Conservation (phyloP, 2,888 invertebrate species). For the Trachelus iudaicus region DNA sequence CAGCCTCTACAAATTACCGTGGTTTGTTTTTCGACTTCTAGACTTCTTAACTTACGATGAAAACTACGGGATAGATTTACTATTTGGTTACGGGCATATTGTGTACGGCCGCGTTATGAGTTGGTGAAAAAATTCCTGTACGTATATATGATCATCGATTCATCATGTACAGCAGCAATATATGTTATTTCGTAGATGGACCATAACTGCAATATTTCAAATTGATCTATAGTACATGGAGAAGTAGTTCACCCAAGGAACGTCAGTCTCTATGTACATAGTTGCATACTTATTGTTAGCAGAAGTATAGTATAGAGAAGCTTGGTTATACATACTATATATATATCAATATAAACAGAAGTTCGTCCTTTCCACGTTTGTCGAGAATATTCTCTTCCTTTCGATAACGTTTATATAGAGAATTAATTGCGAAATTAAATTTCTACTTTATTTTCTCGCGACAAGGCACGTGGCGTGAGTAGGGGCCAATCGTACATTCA, state of each 20-base stretch:
- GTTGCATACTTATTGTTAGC: not conserved
- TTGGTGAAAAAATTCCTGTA: not conserved
- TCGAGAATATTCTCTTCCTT: not conserved
- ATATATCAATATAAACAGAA: not conserved
- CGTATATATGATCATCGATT: not conserved
- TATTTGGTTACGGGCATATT: not conserved
- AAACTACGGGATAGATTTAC: not conserved
- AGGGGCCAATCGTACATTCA: not conserved
- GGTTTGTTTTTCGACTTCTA: not conserved
- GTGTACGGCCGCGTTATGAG: not conserved
- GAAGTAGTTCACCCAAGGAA: not conserved
- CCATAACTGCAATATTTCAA: not conserved
- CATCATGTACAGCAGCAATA: not conserved
- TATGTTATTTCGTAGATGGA: not conserved
- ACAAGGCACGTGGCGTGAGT: not conserved
- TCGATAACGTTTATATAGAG: not conserved
- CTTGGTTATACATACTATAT: not conserved
- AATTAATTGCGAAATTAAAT: not conserved
- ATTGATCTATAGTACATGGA: not conserved
- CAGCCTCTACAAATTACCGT: not conserved
- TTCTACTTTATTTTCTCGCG: not conserved
- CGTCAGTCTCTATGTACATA: not conserved
- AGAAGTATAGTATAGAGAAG: not conserved
- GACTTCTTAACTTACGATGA: not conserved
- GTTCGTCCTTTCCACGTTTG: not conserved